These are phyloP conservation scores for Vanessa atalanta DNA, from an alignment of 1,140 invertebrate species.

Conservation along the genomic window DNA sequence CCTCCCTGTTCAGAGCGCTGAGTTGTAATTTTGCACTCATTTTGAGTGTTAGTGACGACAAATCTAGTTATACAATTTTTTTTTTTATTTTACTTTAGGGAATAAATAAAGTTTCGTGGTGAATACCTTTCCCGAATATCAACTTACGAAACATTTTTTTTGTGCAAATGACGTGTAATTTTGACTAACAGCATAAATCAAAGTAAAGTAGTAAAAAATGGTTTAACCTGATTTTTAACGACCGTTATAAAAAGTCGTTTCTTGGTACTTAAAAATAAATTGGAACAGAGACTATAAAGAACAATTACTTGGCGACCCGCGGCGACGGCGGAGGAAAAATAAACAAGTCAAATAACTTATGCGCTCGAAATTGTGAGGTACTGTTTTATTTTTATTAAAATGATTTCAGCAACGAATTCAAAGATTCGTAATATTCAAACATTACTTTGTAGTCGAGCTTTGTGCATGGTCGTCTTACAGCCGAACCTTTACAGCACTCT, in stretches of 20 bases:
- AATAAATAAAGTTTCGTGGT: no score
- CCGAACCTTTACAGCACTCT: no score
- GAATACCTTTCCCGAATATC: no score
- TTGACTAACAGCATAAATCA: neutral
- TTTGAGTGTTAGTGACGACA: no score
- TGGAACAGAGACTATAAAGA: slow-evolving; percentile 19
- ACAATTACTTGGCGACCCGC: slow-evolving; percentile 24
- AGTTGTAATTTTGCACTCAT: no score
- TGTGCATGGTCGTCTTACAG: neutral
- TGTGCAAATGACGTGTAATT: neutral
- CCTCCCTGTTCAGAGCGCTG: no score
- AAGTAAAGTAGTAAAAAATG: neutral
- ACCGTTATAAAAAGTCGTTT: slow-evolving; percentile 13
- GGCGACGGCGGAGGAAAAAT: slow-evolving; percentile 8
- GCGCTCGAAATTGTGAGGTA: slow-evolving; percentile 16
- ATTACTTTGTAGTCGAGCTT: neutral
- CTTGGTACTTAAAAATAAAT: slow-evolving; percentile 18
- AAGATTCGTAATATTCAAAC: neutral
- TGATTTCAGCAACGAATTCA: neutral
- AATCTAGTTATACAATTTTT: no score
- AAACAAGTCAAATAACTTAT: slow-evolving; percentile 24
- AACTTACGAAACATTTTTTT: neutral
- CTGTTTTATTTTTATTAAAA: slow-evolving; percentile 2
- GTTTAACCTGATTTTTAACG: slow-evolving; percentile 8
- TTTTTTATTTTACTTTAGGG: no score